Evolutionary conservation across 2,888 invertebrate genomes (phyloP).

Genomic region (Pristionchus maxplancki): DNA sequence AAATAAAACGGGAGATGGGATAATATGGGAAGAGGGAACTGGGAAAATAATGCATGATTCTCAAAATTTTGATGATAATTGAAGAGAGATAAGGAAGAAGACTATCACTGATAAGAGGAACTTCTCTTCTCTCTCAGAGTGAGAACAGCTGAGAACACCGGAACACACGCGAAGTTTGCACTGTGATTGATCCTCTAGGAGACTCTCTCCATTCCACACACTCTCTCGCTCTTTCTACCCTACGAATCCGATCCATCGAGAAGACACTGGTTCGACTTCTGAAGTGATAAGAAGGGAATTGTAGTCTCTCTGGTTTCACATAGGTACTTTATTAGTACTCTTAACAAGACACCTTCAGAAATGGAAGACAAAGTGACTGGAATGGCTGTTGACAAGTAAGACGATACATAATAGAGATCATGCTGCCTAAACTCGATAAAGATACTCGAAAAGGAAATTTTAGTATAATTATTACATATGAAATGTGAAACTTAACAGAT

Average conservation of each 20-base stretch:
- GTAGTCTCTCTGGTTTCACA: neutral
- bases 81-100: neutral
- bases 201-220: neutral
- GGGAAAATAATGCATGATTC: too few relatives aligned
- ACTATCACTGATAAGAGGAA: constrained; percentile 7
- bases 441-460: too few relatives aligned
- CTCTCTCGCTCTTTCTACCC: neutral
- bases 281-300: constrained; percentile 4
- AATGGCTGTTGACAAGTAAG: too few relatives aligned
- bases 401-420: too few relatives aligned
- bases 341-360: too few relatives aligned
- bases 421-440: too few relatives aligned
- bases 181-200: neutral
- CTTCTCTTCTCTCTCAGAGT: neutral
- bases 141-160: neutral
- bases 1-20: neutral
- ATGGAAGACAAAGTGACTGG: too few relatives aligned
- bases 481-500: neutral
- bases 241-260: neutral
- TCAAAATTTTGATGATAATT: too few relatives aligned
- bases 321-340: neutral
- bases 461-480: neutral
- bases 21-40: neutral
- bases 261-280: neutral
- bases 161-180: constrained; percentile 27